Percentiles rank a stretch among this genome's conserved stretches.
These are phyloP conservation scores for Danio choprae DNA, from an alignment of 2,797 vertebrate species.

Conservation along the genomic window DNA sequence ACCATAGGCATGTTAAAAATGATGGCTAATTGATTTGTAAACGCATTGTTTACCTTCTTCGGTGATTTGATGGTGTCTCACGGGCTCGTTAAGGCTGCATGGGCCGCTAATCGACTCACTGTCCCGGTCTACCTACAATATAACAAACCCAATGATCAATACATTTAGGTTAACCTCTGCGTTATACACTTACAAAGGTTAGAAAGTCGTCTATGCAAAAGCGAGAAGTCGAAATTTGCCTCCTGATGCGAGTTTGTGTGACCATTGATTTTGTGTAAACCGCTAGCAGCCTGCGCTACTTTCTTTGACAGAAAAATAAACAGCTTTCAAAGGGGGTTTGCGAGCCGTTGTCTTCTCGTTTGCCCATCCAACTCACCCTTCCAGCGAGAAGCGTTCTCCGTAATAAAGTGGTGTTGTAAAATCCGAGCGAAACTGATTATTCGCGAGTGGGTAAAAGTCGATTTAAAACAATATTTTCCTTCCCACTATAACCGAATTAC, in stretches of 20 bases:
- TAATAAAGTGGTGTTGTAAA: slow-evolving; percentile 5
- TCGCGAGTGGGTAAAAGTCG: slow-evolving; percentile 43
- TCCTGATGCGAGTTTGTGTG: neutral
- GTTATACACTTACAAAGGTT: neutral
- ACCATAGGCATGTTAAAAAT: neutral
- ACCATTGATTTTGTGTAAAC: slow-evolving; percentile 59
- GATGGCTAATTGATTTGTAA: neutral
- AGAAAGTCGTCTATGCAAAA: neutral
- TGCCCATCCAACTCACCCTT: slow-evolving; percentile 63
- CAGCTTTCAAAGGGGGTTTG: slow-evolving; percentile 71
- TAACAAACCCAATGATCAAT: slow-evolving; percentile 60
- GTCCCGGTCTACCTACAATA: slow-evolving; percentile 19
- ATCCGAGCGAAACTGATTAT: slow-evolving; percentile 28
- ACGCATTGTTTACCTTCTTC: slow-evolving; percentile 38
- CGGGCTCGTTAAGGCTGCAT: slow-evolving; percentile 39
- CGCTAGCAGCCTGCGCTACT: slow-evolving; percentile 80
- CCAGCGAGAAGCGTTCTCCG: slow-evolving; percentile 42
- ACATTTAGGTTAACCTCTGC: slow-evolving; percentile 60
- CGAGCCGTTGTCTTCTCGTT: slow-evolving; percentile 51
- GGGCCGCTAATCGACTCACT: slow-evolving; percentile 47
- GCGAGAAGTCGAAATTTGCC: neutral
- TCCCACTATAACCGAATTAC: slow-evolving; percentile 57
- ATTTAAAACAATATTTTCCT: slow-evolving; percentile 62
- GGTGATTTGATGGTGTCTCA: slow-evolving; percentile 21
- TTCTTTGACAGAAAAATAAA: slow-evolving; percentile 81